Percentiles rank a stretch among this genome's conserved stretches.
These are phyloP conservation scores for Siphonodentalium dalli DNA, from an alignment of 2,888 invertebrate species.

Conservation along the genomic window DNA sequence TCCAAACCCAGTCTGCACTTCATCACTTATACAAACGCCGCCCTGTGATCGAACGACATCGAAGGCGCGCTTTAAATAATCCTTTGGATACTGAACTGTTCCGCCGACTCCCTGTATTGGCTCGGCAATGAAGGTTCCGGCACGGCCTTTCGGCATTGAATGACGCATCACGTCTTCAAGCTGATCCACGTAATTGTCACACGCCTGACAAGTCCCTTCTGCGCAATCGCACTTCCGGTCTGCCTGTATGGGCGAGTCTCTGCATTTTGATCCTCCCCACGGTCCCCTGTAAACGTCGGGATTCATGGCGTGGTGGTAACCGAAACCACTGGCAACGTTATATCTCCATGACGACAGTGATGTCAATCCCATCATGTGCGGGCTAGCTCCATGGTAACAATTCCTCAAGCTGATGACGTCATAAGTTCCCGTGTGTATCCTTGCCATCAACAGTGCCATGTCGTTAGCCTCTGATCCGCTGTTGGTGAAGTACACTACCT, in stretches of 20 bases:
- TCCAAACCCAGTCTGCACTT: constrained; percentile 97
- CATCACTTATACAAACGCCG: constrained; percentile 90
- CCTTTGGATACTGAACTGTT: constrained; percentile 87
- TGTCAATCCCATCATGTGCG: constrained; percentile 81
- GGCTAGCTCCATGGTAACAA: constrained; percentile 91
- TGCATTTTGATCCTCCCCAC: constrained; percentile 87
- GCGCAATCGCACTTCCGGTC: constrained; percentile 51
- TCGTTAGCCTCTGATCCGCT: constrained; percentile 99
- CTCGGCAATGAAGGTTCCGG: constrained; percentile 92
- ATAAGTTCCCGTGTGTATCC: constrained; percentile 82
- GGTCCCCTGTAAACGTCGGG: constrained; percentile 90
- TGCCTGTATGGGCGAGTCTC: constrained; percentile 79
- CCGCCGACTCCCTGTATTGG: constrained; percentile 97
- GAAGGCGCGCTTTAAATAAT: constrained; percentile 82
- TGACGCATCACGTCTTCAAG: constrained; percentile 80
- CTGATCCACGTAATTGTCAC: constrained; percentile 83
- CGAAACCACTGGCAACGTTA: constrained; percentile 75
- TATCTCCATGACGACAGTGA: constrained; percentile 82
- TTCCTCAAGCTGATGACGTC: constrained; percentile 88
- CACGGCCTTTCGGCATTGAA: constrained; percentile 76
- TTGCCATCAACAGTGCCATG: constrained; percentile 85
- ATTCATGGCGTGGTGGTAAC: constrained; percentile 85
- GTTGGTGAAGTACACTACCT: constrained; percentile 91
- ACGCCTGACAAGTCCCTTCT: constrained; percentile 69
- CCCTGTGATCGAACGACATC: constrained; percentile 81